A percentile compares a stretch with the other conserved stretches of the same genome.
Conservation (phyloP, 1,140 invertebrate genomes). For the Drosophila sproati region DNA sequence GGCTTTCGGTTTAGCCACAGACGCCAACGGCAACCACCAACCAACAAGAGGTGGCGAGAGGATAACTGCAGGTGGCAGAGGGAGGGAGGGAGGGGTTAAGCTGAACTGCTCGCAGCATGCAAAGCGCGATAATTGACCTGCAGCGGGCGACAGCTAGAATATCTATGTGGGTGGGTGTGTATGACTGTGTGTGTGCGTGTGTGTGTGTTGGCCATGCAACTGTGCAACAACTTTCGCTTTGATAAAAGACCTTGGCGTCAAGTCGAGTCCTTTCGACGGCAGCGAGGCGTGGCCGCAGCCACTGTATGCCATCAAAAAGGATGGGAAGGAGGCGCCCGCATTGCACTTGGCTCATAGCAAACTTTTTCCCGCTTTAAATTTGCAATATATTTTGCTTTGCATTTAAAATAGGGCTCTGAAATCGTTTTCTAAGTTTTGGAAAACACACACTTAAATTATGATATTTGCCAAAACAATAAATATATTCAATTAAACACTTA, state of each 20-base stretch:
- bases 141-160: conserved; percentile 48
- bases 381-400: neutral
- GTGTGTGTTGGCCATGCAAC: conserved; percentile 60
- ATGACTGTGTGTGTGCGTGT: neutral
- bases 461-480: neutral
- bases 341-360: conserved; percentile 39
- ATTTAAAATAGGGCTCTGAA: conserved; percentile 12
- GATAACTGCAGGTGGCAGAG: neutral
- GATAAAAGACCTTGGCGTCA: conserved; percentile 77
- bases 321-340: conserved; percentile 28
- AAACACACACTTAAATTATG: neutral
- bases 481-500: neutral
- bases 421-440: neutral
- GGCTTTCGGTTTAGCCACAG: conserved; percentile 53
- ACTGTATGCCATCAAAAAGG: conserved; percentile 37
- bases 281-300: conserved; percentile 58
- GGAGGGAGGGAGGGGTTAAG: conserved; percentile 12
- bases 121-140: conserved; percentile 79
- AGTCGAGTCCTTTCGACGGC: conserved; percentile 73
- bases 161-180: conserved; percentile 36
- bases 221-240: conserved; percentile 79
- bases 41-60: conserved; percentile 13
- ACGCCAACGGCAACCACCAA: conserved; percentile 39
- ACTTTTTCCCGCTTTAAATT: conserved; percentile 51
- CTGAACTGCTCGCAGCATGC: conserved; percentile 68